Conservation (phyloP, 2,888 invertebrate species). For the Pseudanteris insignis region DNA sequence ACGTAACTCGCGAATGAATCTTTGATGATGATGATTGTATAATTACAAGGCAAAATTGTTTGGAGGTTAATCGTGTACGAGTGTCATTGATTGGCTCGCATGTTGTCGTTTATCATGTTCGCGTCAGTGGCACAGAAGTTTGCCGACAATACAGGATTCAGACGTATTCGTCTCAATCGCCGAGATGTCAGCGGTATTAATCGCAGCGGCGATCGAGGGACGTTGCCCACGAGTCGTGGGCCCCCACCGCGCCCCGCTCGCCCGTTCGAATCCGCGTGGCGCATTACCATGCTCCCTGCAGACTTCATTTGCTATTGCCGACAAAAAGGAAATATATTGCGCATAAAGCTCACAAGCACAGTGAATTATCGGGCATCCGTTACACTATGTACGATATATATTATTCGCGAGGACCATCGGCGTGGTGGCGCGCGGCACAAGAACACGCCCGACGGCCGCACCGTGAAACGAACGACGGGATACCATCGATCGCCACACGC, state of each 20-base stretch:
- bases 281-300: constrained; percentile 35
- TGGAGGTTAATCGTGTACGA: constrained; percentile 12
- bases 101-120: constrained; percentile 29
- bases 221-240: constrained; percentile 18
- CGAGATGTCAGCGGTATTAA: constrained; percentile 25
- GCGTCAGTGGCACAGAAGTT: background rate
- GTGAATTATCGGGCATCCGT: constrained; percentile 41
- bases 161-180: constrained; percentile 38
- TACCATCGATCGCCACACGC: constrained; percentile 29
- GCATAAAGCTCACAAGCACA: constrained; percentile 31
- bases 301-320: constrained; percentile 40
- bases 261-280: constrained; percentile 12
- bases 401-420: constrained; percentile 37
- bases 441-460: constrained; percentile 31
- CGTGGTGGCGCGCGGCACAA: constrained; percentile 16
- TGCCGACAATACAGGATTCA: constrained; percentile 28
- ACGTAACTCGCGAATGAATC: constrained; percentile 16
- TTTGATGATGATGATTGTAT: constrained; percentile 17
- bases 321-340: constrained; percentile 41
- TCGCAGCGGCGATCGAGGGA: constrained; percentile 23
- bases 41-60: constrained; percentile 17
- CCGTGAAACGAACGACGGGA: constrained; percentile 33
- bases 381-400: constrained; percentile 40
- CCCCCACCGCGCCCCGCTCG: constrained; percentile 11
- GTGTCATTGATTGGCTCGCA: constrained; percentile 18